Base-by-base conservation (phyloP, 2,113 vertebrate genomes). In the Microcebus ravelobensis region DNA sequence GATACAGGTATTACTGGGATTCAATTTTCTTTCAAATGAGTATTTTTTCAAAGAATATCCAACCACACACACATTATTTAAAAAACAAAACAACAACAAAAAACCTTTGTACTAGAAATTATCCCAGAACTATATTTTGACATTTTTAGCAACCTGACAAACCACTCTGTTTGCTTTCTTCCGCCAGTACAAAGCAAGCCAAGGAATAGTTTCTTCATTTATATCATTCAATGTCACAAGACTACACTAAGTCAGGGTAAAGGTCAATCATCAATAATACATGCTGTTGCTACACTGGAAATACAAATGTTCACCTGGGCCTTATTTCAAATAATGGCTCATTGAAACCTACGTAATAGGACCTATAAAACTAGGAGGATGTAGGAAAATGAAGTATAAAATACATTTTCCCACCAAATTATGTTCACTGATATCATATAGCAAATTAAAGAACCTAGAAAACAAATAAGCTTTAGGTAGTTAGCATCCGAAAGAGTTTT, bases 71-170 rank as follows among this genome's bases (percentile, higher is more conserved):
- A 94, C 20, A 67, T 85, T 90, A 87, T 73, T 96, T 77, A 48
- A 68, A 96, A 97, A 95, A 82, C 18, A 83, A 88, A 89, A 65
- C 25, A 84, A 82, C 71, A 42, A 42, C 25, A n/a, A 34, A 81
- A 93, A 71, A 52, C 63, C 59, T 93, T 94, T 95, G 93, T 94
- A 92, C 50, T 79, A 96, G 61, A 94, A 96, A 96, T 36, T 94
- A 71, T 95, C 84, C 92, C 84, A 88, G 65, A 70, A 96, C 59
- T 90, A 7, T 84, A 98, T 94, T 97, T 73, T 87, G 96, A 96
- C 96, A 86, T 90, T 96, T 97, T 94, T 86, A 96, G 68, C 80
- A 95, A 96, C 96, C 67, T 87, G 93, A 97, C 77, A 97, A 97
- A 97, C 95, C 87, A 96, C 94, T 96, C 89, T 88, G 92, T 80